Base-by-base conservation (phyloP, 2,888 invertebrate genomes). In the Pristionchus japonicus region DNA sequence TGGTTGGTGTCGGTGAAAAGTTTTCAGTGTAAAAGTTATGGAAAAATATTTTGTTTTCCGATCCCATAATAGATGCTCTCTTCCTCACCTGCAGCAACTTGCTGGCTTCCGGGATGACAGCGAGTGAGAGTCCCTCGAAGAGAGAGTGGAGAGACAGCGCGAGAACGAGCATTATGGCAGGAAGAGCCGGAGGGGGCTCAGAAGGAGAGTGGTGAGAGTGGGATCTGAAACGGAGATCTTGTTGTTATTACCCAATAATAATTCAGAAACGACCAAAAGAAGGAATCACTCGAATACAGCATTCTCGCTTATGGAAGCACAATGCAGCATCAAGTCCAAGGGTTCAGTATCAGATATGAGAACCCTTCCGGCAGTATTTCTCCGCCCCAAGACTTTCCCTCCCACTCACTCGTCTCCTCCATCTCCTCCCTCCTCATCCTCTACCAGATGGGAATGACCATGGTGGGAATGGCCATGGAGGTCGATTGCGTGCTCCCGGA, bases 91-190 rank as follows among this genome's bases (percentile, higher is more conserved):
- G 92, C 15, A 94, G 87, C 13, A 94, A 86, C 34, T 92, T 92
- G 13, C 91, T 86, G 13, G 92, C 92, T n/a, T 93, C 94, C 17
- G 90, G 90, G 90, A 96, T 96, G 17, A 96, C 94, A 0, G 96
- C 96, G 87, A 96, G 95, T 3, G 96, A 96, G n/a, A 96, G 92
- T 4, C 96, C 96, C 93, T 96, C 96, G 92, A 96, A 96, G 9
- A 96, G 91, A 0, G 96, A 96, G 93, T 96, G 96, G 1, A 96
- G 90, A 2, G 96, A 96, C 3, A 96, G 93, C 23, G 87, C 52
- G 34, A 49, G 34, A 23, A 82, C 87, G 6, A 87, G 80, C 64
- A 82, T 43, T 13, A 87, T 82, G 82, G 57, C 87, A 2, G 80
- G 77, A 47, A 77, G 87, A 20, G 82, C 61, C 1, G 87, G 40